phyloP scores from a whole-genome alignment of 2,113 vertebrate species.

The Okapia johnstoni region DNA sequence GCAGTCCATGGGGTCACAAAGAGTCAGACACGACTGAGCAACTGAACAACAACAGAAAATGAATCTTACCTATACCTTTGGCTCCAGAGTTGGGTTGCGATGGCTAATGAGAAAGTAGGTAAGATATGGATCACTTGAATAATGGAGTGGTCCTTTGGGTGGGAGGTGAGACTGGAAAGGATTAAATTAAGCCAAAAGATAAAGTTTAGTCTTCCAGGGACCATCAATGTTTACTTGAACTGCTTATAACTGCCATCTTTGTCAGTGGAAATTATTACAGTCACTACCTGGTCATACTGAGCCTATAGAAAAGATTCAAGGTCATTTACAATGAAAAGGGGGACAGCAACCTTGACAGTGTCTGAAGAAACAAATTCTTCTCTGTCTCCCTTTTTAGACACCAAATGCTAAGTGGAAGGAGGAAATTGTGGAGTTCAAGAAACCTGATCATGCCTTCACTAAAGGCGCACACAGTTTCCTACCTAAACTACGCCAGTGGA shows the following conservation, averaged over 20 bases:
- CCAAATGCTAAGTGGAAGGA: neutral
- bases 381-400: neutral
- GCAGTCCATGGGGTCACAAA: neutral
- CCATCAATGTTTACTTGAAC: neutral
- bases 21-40: neutral
- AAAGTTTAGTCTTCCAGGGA: neutral
- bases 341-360: neutral
- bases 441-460: neutral
- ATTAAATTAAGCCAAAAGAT: neutral
- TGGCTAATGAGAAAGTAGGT: neutral
- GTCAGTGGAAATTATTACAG: neutral
- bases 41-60: neutral
- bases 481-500: neutral
- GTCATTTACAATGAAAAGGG: neutral
- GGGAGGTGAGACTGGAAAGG: neutral
- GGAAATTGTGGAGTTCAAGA: neutral
- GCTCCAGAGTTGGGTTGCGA: neutral
- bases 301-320: conserved; percentile 8
- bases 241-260: conserved; percentile 7
- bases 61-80: neutral
- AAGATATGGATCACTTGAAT: neutral
- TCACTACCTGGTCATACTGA: neutral
- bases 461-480: neutral
- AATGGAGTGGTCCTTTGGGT: neutral
- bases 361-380: neutral